phyloP scores from a whole-genome alignment of 2,888 invertebrate species.

The Cyrtodaria siliqua region DNA sequence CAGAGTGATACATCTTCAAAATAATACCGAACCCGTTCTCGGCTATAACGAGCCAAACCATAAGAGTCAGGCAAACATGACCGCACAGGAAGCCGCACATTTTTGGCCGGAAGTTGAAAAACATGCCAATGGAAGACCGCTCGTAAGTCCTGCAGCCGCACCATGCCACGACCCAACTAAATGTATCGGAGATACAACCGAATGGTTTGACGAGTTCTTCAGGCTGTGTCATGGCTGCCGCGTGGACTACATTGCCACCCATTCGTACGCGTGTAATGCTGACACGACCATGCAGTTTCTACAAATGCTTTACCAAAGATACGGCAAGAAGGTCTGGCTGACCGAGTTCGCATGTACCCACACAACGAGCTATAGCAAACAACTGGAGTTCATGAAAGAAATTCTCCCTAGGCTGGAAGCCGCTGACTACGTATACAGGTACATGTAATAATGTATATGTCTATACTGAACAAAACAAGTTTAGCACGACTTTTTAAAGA shows the following conservation, averaged over 20 bases:
- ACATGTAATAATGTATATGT: no score
- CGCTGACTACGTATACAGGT: no score
- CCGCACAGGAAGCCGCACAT: conserved; percentile 55
- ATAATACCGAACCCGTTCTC: no score
- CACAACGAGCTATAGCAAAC: conserved; percentile 33
- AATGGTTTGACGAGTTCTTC: conserved; percentile 64
- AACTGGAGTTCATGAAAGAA: conserved; percentile 53
- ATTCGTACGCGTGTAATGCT: conserved; percentile 60
- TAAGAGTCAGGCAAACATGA: conserved; percentile 59
- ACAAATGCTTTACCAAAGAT: conserved; percentile 49
- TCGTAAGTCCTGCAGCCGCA: conserved; percentile 63
- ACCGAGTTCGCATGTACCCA: conserved; percentile 67
- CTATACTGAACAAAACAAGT: no score
- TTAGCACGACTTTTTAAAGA: no score
- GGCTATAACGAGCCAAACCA: conserved; percentile 70
- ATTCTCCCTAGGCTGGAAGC: conserved; percentile 61
- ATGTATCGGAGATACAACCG: conserved; percentile 22
- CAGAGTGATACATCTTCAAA: no score
- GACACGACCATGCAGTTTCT: conserved; percentile 56
- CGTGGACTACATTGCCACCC: conserved; percentile 66
- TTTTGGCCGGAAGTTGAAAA: conserved; percentile 58
- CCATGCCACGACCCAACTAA: conserved; percentile 17
- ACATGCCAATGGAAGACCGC: conserved; percentile 36
- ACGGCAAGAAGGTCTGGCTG: conserved; percentile 63
- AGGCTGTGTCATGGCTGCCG: conserved; percentile 51